These are phyloP conservation scores for Reticulitermes speratus DNA, from an alignment of 1,140 invertebrate genomes.

Conservation along the genomic window DNA sequence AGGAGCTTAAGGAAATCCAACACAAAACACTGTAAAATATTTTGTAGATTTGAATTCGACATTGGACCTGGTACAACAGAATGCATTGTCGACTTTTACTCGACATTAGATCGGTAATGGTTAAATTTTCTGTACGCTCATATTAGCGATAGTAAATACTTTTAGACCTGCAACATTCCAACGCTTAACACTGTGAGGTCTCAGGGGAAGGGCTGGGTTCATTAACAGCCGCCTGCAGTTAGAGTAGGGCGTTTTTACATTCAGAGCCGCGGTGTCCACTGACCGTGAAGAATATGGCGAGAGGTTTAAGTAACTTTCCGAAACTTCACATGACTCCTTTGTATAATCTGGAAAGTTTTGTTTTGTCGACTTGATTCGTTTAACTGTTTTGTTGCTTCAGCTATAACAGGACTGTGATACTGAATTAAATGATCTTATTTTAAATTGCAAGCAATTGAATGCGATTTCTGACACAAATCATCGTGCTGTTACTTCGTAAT, in stretches of 20 bases:
- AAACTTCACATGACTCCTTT: background rate
- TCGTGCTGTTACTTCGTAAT: too few species aligned
- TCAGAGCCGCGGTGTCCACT: background rate
- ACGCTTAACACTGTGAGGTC: background rate
- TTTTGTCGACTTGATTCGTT: background rate
- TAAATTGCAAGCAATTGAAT: too few species aligned
- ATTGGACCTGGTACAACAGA: too few species aligned
- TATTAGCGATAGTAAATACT: background rate
- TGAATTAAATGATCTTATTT: background rate
- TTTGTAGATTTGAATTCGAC: too few species aligned
- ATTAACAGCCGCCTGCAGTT: background rate
- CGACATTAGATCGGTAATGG: too few species aligned
- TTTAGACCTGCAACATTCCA: background rate
- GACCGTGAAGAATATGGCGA: background rate
- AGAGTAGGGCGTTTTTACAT: background rate
- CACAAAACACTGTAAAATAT: too few species aligned
- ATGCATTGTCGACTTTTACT: too few species aligned
- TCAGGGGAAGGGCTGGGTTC: background rate
- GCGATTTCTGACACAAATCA: too few species aligned
- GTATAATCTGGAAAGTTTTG: background rate
- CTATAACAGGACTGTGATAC: background rate
- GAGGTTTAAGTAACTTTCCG: background rate
- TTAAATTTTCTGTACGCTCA: background rate
- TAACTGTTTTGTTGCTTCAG: background rate
- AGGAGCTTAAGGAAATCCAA: too few species aligned